Base-by-base conservation (phyloP, 2,888 invertebrate species). In the Tromatobia lineatoria region DNA sequence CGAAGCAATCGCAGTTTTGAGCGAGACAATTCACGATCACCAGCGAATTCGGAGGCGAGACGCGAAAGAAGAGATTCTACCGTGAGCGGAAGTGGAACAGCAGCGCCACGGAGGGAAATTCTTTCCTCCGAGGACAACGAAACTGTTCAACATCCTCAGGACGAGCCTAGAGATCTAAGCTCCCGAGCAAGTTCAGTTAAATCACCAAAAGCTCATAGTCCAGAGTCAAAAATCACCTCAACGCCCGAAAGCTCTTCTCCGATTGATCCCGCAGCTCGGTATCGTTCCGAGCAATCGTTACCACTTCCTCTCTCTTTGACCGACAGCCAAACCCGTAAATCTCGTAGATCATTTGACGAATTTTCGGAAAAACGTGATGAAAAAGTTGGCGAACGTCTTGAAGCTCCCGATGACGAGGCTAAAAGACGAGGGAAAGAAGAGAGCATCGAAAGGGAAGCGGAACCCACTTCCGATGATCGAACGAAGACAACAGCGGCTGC, bases 401-500 rank as follows among this genome's bases (percentile, higher is more conserved):
- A 15, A 69, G 57, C 78, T n/a, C 64, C 50, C 50, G 83, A 83
- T 0, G 83, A 81, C 70, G 90, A 90, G 87, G 86, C 78, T 74
- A 88, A 74, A 86, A 88, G 86, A 85, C 86, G 87, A 52, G 82
- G 80, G 71, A 88, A 85, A 84, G 88, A 75, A 20, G 86, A 85
- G 38, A 52, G 38, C n/a, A 67, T 80, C 34, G 82, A 82, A 52
- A 75, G 85, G 64, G 80, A 86, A 38, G 77, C 82, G 23, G 86
- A 87, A 13, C 67, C 84, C 7, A 77, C 80, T 38, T 10, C 38
- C 6, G 38, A 38, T 10, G 38, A 23, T 83, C 66, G 71, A 83
- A 71, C 47, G 69, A 69, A 45, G 75, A 74, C 76, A 90, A 94
- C 69, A 94, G 94, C 23, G 94, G 94, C n/a, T 94, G 94, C 89